Evolutionary conservation across 1,140 invertebrate genomes (phyloP).

Genomic region (Ceratina calcarata): DNA sequence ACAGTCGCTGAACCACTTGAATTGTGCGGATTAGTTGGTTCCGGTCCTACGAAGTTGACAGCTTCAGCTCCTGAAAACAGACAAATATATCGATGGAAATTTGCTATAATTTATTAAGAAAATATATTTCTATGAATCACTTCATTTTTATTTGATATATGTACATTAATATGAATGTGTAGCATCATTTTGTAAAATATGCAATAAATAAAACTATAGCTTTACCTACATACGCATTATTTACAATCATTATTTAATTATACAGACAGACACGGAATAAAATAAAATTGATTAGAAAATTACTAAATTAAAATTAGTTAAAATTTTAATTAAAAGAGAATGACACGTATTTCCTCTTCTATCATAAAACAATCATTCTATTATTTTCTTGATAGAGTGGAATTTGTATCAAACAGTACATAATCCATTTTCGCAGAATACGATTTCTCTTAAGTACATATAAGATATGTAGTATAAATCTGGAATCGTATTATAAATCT

Average conservation of each 20-base stretch:
- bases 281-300: background rate
- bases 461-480: too few relatives aligned
- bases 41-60: slow-evolving; percentile 68
- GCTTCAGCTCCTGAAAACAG: slow-evolving; percentile 67
- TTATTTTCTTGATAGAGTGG: background rate
- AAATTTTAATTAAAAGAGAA: background rate
- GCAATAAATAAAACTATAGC: too few relatives aligned
- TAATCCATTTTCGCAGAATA: background rate
- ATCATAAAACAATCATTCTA: background rate
- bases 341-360: background rate
- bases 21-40: slow-evolving; percentile 15
- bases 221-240: too few relatives aligned
- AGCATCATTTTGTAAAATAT: background rate
- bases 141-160: too few relatives aligned
- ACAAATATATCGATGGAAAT: background rate
- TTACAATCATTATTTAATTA: too few relatives aligned
- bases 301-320: background rate
- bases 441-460: background rate
- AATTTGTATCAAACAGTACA: too few relatives aligned
- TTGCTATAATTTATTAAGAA: background rate
- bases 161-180: too few relatives aligned
- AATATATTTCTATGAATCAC: too few relatives aligned
- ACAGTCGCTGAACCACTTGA: background rate
- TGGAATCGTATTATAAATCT: too few relatives aligned
- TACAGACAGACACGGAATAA: background rate